Conservation (phyloP, 2,888 invertebrate genomes). For the Oithona nana region DNA sequence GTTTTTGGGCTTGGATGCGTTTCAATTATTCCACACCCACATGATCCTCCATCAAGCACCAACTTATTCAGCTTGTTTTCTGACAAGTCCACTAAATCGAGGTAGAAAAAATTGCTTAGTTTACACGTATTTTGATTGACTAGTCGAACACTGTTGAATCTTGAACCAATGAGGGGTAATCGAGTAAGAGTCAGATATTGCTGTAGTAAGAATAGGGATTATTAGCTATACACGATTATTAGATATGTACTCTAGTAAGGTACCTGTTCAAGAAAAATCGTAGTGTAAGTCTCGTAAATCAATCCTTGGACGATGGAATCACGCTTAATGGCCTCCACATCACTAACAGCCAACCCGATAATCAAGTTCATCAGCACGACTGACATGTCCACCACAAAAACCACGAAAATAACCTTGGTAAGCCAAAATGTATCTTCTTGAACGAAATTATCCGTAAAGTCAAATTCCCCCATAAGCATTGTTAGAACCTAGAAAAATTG, state of each 20-base stretch:
- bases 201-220: too few species aligned
- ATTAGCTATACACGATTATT: too few species aligned
- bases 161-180: not conserved
- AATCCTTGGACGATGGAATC: not conserved
- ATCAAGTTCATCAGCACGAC: slow-evolving; percentile 3
- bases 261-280: not conserved
- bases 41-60: not conserved
- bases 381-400: slow-evolving; percentile 1
- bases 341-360: not conserved
- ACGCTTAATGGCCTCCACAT: not conserved
- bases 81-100: not conserved
- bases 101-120: not conserved
- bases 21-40: not conserved
- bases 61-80: not conserved
- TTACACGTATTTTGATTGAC: not conserved
- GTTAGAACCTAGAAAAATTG: slow-evolving; percentile 1
- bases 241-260: too few species aligned
- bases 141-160: not conserved
- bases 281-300: not conserved
- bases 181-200: too few species aligned
- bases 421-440: not conserved
- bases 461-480: slow-evolving; percentile 13
- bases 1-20: not conserved
- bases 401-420: slow-evolving; percentile 3
- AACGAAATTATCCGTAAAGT: slow-evolving; percentile 12